Evolutionary conservation across 1,140 invertebrate genomes (phyloP).

Genomic region (Chrysopa pallens): DNA sequence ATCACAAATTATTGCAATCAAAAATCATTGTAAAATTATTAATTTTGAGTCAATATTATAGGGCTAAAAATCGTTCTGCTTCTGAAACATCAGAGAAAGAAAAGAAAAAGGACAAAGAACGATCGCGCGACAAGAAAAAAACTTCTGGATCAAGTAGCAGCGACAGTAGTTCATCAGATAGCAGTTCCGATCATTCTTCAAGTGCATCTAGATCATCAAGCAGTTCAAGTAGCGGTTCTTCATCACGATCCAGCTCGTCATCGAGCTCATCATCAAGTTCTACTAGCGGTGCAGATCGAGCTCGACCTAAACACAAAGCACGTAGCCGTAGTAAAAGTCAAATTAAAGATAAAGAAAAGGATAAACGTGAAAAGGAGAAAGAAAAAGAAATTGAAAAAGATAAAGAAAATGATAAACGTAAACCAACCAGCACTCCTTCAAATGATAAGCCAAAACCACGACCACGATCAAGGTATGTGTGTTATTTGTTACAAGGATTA

Average conservation of each 20-base stretch:
- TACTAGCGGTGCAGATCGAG: slow-evolving; percentile 35
- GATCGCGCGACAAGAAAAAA: slow-evolving; percentile 43
- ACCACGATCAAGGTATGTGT: slow-evolving; percentile 27
- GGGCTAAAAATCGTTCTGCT: slow-evolving; percentile 42
- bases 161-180: slow-evolving; percentile 57
- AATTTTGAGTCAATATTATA: slow-evolving; percentile 15
- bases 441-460: slow-evolving; percentile 37
- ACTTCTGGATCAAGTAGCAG: slow-evolving; percentile 56
- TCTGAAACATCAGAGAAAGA: slow-evolving; percentile 44
- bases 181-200: slow-evolving; percentile 34
- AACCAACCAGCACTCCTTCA: slow-evolving; percentile 20
- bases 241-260: slow-evolving; percentile 55
- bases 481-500: slow-evolving; percentile 1
- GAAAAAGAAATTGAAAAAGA: slow-evolving; percentile 29
- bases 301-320: slow-evolving; percentile 33
- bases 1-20: no score
- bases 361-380: slow-evolving; percentile 29
- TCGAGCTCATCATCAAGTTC: slow-evolving; percentile 33
- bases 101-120: slow-evolving; percentile 40
- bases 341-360: slow-evolving; percentile 30
- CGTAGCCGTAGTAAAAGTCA: slow-evolving; percentile 15
- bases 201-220: slow-evolving; percentile 34
- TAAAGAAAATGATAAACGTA: slow-evolving; percentile 31
- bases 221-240: slow-evolving; percentile 49
- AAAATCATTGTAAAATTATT: not conserved